Evolutionary conservation across 2,888 invertebrate genomes (phyloP).

Genomic region (Lapara coniferarum): DNA sequence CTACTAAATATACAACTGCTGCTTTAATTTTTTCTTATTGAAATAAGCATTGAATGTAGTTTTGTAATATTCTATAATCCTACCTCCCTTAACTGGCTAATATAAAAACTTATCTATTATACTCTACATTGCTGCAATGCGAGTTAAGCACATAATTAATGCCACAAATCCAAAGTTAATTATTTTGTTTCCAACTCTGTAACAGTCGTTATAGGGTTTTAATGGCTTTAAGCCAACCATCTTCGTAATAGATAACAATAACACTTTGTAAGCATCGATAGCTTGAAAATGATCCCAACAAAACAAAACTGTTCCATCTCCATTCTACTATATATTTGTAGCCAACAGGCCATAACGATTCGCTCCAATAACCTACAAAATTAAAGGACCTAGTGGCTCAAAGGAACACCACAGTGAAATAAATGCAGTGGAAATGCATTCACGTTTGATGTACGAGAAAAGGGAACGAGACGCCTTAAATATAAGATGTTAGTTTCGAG

Average conservation of each 20-base stretch:
- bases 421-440: slow-evolving; percentile 20
- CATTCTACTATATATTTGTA: neutral
- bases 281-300: neutral
- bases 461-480: neutral
- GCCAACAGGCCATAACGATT: neutral
- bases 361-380: slow-evolving; percentile 3
- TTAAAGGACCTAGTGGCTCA: neutral
- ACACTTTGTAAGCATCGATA: neutral
- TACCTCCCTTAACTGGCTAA: no score
- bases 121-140: no score
- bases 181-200: no score
- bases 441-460: slow-evolving; percentile 6
- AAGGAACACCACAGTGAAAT: slow-evolving; percentile 1
- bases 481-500: neutral
- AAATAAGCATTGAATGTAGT: neutral
- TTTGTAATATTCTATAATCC: neutral
- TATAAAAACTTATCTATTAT: no score
- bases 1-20: no score
- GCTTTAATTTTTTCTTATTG: neutral
- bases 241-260: neutral
- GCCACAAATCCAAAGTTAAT: no score
- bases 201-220: no score
- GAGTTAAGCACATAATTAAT: no score
- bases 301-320: neutral
- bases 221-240: no score